phyloP scores from a whole-genome alignment of 2,797 vertebrate genomes.

The Poeciliopsis presidionis region DNA sequence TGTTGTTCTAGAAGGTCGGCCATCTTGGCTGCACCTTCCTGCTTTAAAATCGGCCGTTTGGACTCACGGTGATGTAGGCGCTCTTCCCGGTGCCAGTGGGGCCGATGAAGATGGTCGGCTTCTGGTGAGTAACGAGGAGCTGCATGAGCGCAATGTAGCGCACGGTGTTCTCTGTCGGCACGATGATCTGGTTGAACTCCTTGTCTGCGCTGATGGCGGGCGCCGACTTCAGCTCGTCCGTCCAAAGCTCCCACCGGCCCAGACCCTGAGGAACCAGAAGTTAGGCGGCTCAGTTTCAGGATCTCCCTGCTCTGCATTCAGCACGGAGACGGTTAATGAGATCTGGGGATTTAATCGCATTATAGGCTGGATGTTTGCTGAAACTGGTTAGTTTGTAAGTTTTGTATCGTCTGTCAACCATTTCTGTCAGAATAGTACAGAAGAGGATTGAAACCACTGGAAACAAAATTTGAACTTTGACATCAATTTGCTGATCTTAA shows the following conservation, averaged over 20 bases:
- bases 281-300: not conserved
- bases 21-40: not conserved
- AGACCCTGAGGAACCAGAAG: slow-evolving; percentile 74
- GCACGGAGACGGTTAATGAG: not conserved
- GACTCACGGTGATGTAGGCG: slow-evolving; percentile 90
- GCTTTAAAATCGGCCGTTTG: not conserved
- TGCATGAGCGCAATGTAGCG: slow-evolving; percentile 88
- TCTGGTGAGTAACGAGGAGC: slow-evolving; percentile 88
- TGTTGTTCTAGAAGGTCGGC: too few relatives aligned
- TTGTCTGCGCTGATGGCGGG: slow-evolving; percentile 82
- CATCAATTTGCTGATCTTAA: too few relatives aligned
- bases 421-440: not conserved
- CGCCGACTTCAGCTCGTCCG: slow-evolving; percentile 78
- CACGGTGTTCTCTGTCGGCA: slow-evolving; percentile 90
- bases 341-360: not conserved
- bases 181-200: slow-evolving; percentile 92
- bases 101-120: slow-evolving; percentile 88
- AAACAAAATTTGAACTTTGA: too few relatives aligned
- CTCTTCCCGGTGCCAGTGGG: slow-evolving; percentile 94
- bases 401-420: not conserved
- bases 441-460: too few relatives aligned
- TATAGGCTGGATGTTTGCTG: not conserved
- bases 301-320: not conserved
- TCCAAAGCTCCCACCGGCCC: slow-evolving; percentile 90
- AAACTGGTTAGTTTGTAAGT: not conserved